Base-by-base conservation (phyloP, 2,797 vertebrate genomes). In the Trachops cirrhosus region DNA sequence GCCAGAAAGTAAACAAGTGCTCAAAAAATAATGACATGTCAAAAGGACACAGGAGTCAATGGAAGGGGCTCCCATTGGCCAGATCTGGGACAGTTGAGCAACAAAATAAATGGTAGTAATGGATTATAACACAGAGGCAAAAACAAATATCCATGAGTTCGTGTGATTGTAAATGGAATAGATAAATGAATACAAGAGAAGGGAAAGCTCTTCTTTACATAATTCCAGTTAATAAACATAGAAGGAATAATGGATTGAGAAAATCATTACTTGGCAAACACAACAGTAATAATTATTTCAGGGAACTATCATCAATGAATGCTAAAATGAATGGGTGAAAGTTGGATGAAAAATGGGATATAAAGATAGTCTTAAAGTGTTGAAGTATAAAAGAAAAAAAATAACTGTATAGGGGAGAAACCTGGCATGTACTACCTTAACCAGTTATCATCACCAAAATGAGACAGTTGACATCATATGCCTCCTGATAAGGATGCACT, bases 181-280 rank as follows among this genome's bases (percentile, higher is more conserved):
- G 67, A 46, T 37, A 37, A 93, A 73, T 75, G 71, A 78, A 68
- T 48, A 14, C 11, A 57, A 67, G 32, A 84, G 41, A 82, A 75
- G 37, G 26, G 73, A 93, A 94, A 88, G 64, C 71, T 90, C 22
- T 74, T 88, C 34, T 79, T 79, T 79, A 79, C 7, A 78, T 37
- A 95, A 83, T 95, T 92, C 74, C 59, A 88, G 68, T 82, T 48
- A 94, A 77, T 82, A 80, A 80, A 59, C 59, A 39, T 18, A 68
- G 24, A 88, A 48, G 24, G 79, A 95, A 88, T 83, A 64, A 57
- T 50, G 32, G 39, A 67, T 75, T 74, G 24, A 89, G 75, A 90
- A 91, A 85, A 74, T 41, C 70, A 82, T 77, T 34, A 90, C 73
- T 84, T 94, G 57, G 48, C 39, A 75, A 94, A 87, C 8, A 91